These are phyloP conservation scores for Mallateleia sp. DNA, from an alignment of 2,888 invertebrate species.

Conservation along the genomic window DNA sequence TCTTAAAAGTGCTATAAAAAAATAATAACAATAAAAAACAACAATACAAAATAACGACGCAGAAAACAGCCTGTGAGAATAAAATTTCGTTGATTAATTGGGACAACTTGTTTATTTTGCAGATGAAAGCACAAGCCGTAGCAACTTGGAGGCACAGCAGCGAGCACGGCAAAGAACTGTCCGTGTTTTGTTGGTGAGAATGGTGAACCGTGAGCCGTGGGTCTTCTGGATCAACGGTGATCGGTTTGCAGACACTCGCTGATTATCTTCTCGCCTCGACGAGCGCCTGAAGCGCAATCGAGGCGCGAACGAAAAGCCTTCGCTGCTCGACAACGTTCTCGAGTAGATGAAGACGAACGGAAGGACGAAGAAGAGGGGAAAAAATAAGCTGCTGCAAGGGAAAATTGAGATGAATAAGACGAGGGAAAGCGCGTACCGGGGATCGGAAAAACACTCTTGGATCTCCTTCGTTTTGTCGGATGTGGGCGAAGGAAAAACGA, in stretches of 20 bases:
- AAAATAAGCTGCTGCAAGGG: slow-evolving; percentile 10
- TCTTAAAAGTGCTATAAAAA: no score
- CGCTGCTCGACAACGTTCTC: slow-evolving; percentile 45
- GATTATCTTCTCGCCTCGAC: slow-evolving; percentile 61
- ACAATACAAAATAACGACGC: no score
- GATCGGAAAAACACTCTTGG: slow-evolving; percentile 25
- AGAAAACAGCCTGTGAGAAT: no score
- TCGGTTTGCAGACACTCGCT: slow-evolving; percentile 80
- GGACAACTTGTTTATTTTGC: slow-evolving; percentile 82
- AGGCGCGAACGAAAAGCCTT: slow-evolving; percentile 66
- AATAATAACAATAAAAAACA: no score
- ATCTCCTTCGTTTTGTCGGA: slow-evolving; percentile 42
- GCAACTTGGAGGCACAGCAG: slow-evolving; percentile 94
- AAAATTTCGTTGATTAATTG: slow-evolving; percentile 44
- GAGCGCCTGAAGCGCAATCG: slow-evolving; percentile 60
- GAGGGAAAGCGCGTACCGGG: slow-evolving; percentile 6
- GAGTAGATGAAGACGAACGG: slow-evolving; percentile 36
- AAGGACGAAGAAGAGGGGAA: slow-evolving; percentile 12
- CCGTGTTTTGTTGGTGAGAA: slow-evolving; percentile 95
- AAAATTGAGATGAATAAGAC: slow-evolving; percentile 31
- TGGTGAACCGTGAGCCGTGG: slow-evolving; percentile 85
- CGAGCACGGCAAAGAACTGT: slow-evolving; percentile 93
- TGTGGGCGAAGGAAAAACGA: slow-evolving; percentile 23
- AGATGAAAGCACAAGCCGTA: slow-evolving; percentile 94
- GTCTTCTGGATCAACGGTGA: slow-evolving; percentile 84